These are phyloP conservation scores for Cariama cristata DNA, from an alignment of 2,113 vertebrate species.

Conservation along the genomic window DNA sequence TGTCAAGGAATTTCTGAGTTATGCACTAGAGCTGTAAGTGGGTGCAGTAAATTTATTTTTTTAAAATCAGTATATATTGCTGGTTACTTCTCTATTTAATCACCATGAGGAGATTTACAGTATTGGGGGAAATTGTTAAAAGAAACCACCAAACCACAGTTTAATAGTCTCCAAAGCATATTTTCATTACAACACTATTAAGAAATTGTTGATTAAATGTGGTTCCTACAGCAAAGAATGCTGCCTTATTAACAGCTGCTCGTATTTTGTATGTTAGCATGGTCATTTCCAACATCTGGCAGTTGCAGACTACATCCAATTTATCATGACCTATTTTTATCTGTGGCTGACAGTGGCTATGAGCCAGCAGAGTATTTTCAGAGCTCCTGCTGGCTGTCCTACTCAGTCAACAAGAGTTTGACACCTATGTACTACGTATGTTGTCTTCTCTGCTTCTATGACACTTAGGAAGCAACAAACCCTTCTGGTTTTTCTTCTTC, in stretches of 20 bases:
- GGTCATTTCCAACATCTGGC: not conserved
- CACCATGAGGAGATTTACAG: not conserved
- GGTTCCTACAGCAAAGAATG: not conserved
- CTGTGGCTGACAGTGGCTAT: not conserved
- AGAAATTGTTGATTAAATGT: not conserved
- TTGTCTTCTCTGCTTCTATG: not conserved
- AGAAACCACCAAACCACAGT: not conserved
- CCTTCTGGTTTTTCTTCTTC: not conserved
- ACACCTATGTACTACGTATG: not conserved
- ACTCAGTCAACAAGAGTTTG: not conserved
- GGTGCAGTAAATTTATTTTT: not conserved
- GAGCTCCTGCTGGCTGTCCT: not conserved
- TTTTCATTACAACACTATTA: not conserved
- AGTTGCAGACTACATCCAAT: not conserved
- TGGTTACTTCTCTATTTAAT: not conserved
- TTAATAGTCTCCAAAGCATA: not conserved
- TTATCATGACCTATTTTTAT: not conserved
- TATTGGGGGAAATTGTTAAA: not conserved
- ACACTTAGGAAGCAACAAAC: not conserved
- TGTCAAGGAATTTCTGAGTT: not conserved
- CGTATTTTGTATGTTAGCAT: not conserved
- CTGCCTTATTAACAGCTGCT: not conserved
- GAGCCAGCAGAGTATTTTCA: conserved; percentile 10
- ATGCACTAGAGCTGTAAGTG: not conserved
- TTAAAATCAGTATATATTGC: not conserved